Evolutionary conservation across 2,797 vertebrate species (phyloP).

Genomic region (Heteromormyrus szaboi): DNA sequence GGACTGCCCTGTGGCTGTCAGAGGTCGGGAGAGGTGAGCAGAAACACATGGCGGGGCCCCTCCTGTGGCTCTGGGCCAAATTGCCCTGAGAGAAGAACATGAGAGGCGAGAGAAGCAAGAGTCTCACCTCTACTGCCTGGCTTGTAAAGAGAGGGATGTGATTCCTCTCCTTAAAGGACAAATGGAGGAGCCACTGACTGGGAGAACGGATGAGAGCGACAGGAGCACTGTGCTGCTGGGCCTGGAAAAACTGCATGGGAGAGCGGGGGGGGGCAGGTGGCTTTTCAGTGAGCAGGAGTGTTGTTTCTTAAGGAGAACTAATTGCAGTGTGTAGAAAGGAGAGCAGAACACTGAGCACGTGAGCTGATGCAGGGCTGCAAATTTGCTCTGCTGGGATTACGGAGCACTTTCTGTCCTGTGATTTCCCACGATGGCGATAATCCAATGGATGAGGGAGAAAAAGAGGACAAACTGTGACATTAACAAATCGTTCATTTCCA

Average conservation of each 20-base stretch:
- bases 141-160: background rate
- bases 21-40: background rate
- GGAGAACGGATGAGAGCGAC: background rate
- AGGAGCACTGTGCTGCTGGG: background rate
- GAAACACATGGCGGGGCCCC: background rate
- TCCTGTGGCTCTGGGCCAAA: background rate
- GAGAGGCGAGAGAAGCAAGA: background rate
- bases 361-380: background rate
- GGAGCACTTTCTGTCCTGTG: background rate
- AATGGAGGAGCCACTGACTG: background rate
- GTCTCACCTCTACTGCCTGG: background rate
- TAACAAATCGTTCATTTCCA: background rate
- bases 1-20: slow-evolving; percentile 21
- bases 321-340: background rate
- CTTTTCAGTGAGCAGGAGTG: background rate
- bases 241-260: background rate
- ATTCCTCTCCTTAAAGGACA: background rate
- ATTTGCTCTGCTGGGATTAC: background rate
- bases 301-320: no score
- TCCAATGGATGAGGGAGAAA: background rate
- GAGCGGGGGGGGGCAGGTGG: background rate
- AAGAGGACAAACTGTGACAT: background rate
- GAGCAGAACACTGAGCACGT: background rate
- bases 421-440: slow-evolving; percentile 9
- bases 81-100: background rate